phyloP scores from a whole-genome alignment of 2,797 vertebrate genomes.

The Pantherophis alleghaniensis region DNA sequence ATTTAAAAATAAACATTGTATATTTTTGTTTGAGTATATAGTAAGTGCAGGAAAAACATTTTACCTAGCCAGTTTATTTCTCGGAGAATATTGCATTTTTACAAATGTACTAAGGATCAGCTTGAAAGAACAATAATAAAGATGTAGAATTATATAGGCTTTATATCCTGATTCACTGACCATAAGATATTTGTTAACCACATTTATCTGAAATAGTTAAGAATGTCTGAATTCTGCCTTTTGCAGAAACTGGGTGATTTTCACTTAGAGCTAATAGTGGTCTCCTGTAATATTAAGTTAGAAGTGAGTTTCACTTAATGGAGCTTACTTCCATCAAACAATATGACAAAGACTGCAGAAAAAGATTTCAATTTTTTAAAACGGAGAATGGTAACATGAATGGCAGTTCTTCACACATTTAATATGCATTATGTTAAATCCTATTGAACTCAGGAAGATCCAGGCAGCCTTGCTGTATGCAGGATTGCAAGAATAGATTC shows the following conservation, averaged over 20 bases:
- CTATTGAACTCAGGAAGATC: neutral
- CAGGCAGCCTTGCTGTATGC: neutral
- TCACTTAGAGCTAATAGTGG: neutral
- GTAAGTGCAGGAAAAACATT: neutral
- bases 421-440: neutral
- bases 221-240: neutral
- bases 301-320: neutral
- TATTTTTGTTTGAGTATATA: neutral
- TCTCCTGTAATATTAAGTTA: neutral
- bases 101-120: neutral
- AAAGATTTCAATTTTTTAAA: neutral
- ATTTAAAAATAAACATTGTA: neutral
- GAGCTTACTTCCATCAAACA: neutral
- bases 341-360: neutral
- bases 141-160: neutral
- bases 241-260: neutral
- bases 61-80: fast-evolving
- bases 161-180: neutral
- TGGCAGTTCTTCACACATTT: neutral
- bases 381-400: neutral
- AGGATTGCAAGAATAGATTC: neutral
- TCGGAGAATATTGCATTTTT: neutral
- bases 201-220: neutral
- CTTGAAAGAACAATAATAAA: neutral
- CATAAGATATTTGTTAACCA: neutral